Evolutionary conservation across 1,140 invertebrate species (phyloP).

Genomic region (Neodiprion virginianus): DNA sequence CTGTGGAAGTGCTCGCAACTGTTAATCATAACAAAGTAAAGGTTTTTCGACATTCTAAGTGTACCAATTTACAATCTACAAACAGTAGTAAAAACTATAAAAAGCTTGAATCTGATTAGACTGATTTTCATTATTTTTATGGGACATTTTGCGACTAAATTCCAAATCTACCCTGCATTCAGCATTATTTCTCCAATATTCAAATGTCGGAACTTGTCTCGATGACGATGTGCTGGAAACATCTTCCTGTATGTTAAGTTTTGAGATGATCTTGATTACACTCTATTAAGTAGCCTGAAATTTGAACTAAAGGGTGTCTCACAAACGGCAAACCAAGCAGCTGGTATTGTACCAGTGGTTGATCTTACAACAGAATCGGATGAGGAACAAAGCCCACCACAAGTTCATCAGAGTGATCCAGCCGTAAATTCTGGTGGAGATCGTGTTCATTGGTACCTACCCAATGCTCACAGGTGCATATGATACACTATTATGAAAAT

Average conservation of each 20-base stretch:
- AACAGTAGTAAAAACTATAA: not conserved
- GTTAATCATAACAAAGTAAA: slow-evolving; percentile 45
- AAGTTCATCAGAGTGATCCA: slow-evolving; percentile 4
- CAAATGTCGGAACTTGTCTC: no score
- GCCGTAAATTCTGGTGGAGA: not conserved
- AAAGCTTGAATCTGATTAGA: no score
- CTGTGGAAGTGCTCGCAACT: slow-evolving; percentile 62
- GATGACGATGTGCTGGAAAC: no score
- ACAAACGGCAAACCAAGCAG: slow-evolving; percentile 25
- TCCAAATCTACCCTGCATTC: no score
- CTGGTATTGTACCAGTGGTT: slow-evolving; percentile 63
- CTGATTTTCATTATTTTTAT: no score
- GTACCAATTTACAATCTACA: not conserved
- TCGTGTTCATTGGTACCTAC: not conserved
- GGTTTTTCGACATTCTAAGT: not conserved
- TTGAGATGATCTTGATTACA: no score
- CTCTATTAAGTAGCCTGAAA: not conserved
- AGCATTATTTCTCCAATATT: no score
- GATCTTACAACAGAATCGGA: slow-evolving; percentile 73
- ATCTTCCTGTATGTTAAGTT: no score
- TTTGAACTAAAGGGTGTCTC: slow-evolving; percentile 12
- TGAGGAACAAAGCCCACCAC: slow-evolving; percentile 57
- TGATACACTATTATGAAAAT: not conserved
- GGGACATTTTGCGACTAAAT: no score
- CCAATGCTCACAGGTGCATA: not conserved